Percentiles rank a stretch among this genome's conserved stretches.
These are phyloP conservation scores for Brachymystax lenok DNA, from an alignment of 2,797 vertebrate species.

Conservation along the genomic window DNA sequence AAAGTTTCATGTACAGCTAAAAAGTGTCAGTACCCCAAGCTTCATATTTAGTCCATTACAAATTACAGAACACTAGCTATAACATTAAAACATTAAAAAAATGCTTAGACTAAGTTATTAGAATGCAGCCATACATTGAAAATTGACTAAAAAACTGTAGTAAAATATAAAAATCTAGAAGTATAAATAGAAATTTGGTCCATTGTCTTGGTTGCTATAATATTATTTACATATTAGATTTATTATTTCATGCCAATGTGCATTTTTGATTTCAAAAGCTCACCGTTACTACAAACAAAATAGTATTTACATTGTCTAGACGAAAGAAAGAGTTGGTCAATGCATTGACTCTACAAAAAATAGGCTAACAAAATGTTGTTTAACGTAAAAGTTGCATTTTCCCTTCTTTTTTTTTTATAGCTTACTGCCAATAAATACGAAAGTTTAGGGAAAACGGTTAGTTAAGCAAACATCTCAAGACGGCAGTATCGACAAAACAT, in stretches of 20 bases:
- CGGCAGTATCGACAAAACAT: constrained; percentile 38
- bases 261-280: constrained; percentile 71
- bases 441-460: constrained; percentile 62
- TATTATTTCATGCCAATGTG: constrained; percentile 74
- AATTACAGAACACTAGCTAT: constrained; percentile 64
- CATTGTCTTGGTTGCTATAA: constrained; percentile 84
- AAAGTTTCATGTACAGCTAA: constrained; percentile 63
- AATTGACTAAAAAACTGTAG: constrained; percentile 70
- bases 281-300: constrained; percentile 65
- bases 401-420: constrained; percentile 57
- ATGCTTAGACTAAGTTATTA: constrained; percentile 76
- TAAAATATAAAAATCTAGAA: constrained; percentile 99
- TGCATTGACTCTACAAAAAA: constrained; percentile 79
- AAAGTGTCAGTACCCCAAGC: constrained; percentile 85
- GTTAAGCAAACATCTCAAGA: constrained; percentile 36
- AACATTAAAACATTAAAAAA: constrained; percentile 74
- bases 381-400: constrained; percentile 66
- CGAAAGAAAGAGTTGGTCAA: constrained; percentile 79
- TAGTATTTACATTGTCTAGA: constrained; percentile 81
- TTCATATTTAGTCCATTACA: constrained; percentile 78
- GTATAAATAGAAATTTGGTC: constrained; percentile 99
- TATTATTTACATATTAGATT: constrained; percentile 93
- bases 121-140: constrained; percentile 77
- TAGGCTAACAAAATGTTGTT: constrained; percentile 74
- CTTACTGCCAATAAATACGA: constrained; percentile 81